Evolutionary conservation across 2,113 vertebrate genomes (phyloP), one percentile per base, ranked within the genome.

Genomic region (Telmatochromis bifrenatus): DNA sequence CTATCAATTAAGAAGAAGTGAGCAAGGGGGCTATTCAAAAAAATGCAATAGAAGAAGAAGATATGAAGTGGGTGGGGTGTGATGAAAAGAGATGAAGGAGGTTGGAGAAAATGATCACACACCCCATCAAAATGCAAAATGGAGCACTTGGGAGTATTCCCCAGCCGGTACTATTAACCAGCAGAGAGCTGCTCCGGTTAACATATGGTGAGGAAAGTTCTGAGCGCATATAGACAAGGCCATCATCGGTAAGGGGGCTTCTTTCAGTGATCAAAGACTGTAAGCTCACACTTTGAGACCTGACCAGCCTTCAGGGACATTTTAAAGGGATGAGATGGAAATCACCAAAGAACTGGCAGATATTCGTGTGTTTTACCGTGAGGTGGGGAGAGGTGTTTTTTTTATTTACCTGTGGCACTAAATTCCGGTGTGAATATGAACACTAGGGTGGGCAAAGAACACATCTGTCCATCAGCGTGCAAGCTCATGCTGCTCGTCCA

Each of bases 81-180:
- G 81, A 86, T 17, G 26, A 65, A 89, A 15, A 14, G 33, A 87
- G 56, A 88, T 70, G 56, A 77, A 70, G 79, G 56, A 70, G 55
- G 81, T 82, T 53, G 5, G 82, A 68, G 84, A 92, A 84, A 77
- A 88, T 79, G 81, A 93, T 92, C 79, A 60, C 35, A 68, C 11
- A 62, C 35, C 80, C 90, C 35, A 85, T 95, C 90, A 92, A 89
- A 92, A 92, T 88, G 90, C 85, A 88, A 91, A 94, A 93, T 56
- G 84, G 86, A 88, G 77, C 58, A 5, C 51, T 90, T 85, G 83
- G 81, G 84, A 90, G 79, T 49, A 83, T 87, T 92, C 79, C 81
- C 21, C 42, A 1, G 60, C 7, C 42, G 81, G 70, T 82, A 47
- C 79, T 84, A 62, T 89, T 88, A 86, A 88, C 60, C 88, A 68